Percentiles rank a stretch among this genome's conserved stretches.
Conservation (phyloP, 2,888 invertebrate genomes). For the Liposcelis brunnea region DNA sequence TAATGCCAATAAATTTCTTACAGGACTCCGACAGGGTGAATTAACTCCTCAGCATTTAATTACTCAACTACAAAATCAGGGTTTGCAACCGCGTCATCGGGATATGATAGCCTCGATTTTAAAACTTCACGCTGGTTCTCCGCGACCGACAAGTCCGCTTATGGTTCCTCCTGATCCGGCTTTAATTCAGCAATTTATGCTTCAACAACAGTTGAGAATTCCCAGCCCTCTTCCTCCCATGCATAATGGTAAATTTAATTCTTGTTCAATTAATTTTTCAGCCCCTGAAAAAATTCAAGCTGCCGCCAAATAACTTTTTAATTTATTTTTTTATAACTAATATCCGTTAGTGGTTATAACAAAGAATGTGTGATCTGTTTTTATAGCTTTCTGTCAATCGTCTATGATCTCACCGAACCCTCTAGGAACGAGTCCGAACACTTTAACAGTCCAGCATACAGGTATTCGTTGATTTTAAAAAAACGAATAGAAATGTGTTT, state of each 20-base stretch:
- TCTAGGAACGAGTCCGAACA: constrained; percentile 46
- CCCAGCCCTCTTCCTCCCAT: constrained; percentile 22
- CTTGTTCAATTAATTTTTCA: too few relatives aligned
- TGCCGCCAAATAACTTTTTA: too few relatives aligned
- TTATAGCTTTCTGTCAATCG: constrained; percentile 44
- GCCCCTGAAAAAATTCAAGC: too few relatives aligned
- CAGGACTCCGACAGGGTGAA: constrained; percentile 59
- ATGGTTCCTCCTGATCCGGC: constrained; percentile 11
- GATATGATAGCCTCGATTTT: constrained; percentile 52
- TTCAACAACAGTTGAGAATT: constrained; percentile 22
- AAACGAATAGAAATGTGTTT: background rate
- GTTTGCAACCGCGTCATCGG: constrained; percentile 52
- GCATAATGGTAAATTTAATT: constrained; percentile 6
- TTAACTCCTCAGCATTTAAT: constrained; percentile 56
- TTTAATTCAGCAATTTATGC: too few relatives aligned
- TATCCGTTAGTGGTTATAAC: too few relatives aligned
- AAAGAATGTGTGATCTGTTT: background rate
- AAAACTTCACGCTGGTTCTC: constrained; percentile 28
- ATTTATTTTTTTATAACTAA: constrained; percentile 2
- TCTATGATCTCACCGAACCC: constrained; percentile 40
- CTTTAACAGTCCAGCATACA: constrained; percentile 45
- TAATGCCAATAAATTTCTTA: too few relatives aligned
- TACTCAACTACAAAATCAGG: constrained; percentile 56
- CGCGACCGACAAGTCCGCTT: constrained; percentile 18
- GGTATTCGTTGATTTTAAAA: constrained; percentile 29